phyloP scores from a whole-genome alignment of 92 coral and sea anemone genomes.

The Pocillopora grandis region DNA sequence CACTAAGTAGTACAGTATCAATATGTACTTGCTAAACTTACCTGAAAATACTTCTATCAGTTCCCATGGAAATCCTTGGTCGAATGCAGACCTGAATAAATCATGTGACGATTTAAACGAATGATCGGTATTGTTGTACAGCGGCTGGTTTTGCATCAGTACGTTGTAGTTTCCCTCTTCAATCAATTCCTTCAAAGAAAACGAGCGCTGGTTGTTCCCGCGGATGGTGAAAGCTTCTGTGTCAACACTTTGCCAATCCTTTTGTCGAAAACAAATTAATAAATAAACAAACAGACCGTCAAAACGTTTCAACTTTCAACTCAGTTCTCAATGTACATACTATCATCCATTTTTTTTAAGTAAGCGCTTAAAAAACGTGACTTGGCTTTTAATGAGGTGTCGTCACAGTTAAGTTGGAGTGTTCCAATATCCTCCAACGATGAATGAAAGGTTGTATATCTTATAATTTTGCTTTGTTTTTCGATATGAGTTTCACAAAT shows the following conservation, averaged over 20 bases:
- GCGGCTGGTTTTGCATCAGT: constrained; percentile 70
- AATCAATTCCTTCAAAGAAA: constrained; percentile 34
- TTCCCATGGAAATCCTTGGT: constrained; percentile 90
- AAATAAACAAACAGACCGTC: too few species aligned
- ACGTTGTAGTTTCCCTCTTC: constrained; percentile 61
- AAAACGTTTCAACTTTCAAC: too few species aligned
- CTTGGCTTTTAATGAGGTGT: too few species aligned
- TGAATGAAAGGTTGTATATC: too few species aligned
- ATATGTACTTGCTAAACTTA: neutral
- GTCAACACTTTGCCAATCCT: constrained; percentile 72
- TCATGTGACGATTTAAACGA: constrained; percentile 67
- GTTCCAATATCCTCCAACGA: too few species aligned
- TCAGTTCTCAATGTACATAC: too few species aligned
- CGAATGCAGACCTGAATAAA: constrained; percentile 66
- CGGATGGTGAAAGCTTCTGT: constrained; percentile 51
- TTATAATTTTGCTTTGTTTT: too few species aligned
- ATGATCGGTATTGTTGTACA: constrained; percentile 61
- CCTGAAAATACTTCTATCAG: constrained; percentile 77
- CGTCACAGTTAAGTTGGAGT: too few species aligned
- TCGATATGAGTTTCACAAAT: too few species aligned
- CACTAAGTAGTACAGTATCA: too few species aligned
- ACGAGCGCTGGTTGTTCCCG: constrained; percentile 59
- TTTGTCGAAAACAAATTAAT: neutral
- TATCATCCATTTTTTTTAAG: too few species aligned
- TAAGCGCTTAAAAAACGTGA: too few species aligned